phyloP scores from a whole-genome alignment of 2,888 invertebrate species.

The Eristalis tenax region DNA sequence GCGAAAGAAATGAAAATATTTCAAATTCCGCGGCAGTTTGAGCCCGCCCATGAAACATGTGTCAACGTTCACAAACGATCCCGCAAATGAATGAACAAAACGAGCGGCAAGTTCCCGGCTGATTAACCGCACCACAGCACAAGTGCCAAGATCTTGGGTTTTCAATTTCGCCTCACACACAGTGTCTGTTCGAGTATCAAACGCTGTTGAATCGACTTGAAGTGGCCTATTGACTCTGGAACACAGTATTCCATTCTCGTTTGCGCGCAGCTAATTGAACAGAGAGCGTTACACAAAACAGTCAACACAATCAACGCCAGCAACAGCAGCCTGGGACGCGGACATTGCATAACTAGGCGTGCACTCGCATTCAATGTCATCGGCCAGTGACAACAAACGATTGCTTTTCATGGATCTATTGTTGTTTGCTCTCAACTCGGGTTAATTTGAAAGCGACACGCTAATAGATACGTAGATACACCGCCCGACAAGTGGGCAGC shows the following conservation, averaged over 20 bases:
- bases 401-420: constrained; percentile 10
- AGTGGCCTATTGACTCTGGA: not conserved
- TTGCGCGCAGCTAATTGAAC: not conserved
- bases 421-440: not conserved
- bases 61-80: not conserved
- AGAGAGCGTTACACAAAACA: not conserved
- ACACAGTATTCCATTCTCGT: not conserved
- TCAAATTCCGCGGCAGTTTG: not conserved
- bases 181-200: not conserved
- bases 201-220: not conserved
- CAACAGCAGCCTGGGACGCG: not conserved
- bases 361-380: constrained; percentile 38
- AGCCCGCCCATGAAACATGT: not conserved
- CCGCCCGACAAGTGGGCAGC: not conserved
- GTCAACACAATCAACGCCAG: not conserved
- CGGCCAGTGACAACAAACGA: constrained; percentile 1
- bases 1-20: not conserved
- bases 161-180: not conserved
- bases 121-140: not conserved
- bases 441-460: not conserved
- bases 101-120: not conserved
- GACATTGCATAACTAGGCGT: constrained; percentile 19
- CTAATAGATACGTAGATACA: constrained; percentile 1
- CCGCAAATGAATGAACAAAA: not conserved
- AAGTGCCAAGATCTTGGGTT: not conserved